Conservation (phyloP, 2,888 invertebrate genomes). For the Drosophila algonquin region DNA sequence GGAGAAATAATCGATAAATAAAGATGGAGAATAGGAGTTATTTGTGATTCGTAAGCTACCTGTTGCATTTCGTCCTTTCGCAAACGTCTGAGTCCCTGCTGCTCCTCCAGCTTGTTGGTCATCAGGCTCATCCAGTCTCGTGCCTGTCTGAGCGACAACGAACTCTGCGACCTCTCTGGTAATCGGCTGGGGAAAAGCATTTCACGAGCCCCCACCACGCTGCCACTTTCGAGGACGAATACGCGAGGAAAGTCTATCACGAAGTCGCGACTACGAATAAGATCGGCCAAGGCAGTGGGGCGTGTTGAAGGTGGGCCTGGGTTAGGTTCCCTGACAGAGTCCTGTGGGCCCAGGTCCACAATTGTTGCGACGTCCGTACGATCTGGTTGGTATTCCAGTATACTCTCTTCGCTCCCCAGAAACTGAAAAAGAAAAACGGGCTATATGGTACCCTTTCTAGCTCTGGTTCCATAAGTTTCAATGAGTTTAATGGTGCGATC, state of each 20-base stretch:
- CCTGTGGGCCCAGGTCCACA: slow-evolving; percentile 4
- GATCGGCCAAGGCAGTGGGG: slow-evolving; percentile 66
- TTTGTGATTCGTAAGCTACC: slow-evolving; percentile 38
- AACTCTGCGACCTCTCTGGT: slow-evolving; percentile 82
- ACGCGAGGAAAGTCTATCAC: slow-evolving; percentile 81
- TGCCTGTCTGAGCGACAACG: slow-evolving; percentile 76
- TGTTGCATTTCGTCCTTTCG: slow-evolving; percentile 80
- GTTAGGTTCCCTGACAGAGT: background rate
- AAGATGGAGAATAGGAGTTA: background rate
- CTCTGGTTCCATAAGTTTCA: background rate
- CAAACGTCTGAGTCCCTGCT: slow-evolving; percentile 73
- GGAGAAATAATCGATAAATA: background rate
- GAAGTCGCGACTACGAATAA: slow-evolving; percentile 80
- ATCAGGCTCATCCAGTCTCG: slow-evolving; percentile 75
- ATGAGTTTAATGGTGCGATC: slow-evolving; percentile 13
- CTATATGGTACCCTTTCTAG: background rate
- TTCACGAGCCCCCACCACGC: slow-evolving; percentile 71
- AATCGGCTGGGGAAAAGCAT: slow-evolving; percentile 65
- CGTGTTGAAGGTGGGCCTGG: slow-evolving; percentile 18
- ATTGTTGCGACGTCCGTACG: slow-evolving; percentile 71
- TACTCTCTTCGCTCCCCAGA: slow-evolving; percentile 93
- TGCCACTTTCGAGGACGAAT: slow-evolving; percentile 75
- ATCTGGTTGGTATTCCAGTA: slow-evolving; percentile 88
- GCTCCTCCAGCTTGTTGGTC: slow-evolving; percentile 80
- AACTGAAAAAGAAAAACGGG: slow-evolving; percentile 85